Percentiles rank a stretch among this genome's conserved stretches.
phyloP scores from a whole-genome alignment of 2,113 vertebrate species.

The Thymallus thymallus region DNA sequence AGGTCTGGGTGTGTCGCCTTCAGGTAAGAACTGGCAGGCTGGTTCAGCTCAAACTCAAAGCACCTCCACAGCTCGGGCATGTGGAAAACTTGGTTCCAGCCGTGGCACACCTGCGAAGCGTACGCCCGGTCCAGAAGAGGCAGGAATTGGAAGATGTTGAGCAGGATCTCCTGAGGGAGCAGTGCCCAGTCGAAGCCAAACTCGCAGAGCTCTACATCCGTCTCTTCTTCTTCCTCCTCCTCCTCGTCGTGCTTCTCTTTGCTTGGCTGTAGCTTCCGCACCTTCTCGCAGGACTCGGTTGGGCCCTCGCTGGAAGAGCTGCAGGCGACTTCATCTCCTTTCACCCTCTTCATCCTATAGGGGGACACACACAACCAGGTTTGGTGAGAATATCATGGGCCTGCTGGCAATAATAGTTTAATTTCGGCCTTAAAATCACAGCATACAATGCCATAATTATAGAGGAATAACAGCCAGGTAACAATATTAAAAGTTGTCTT shows the following conservation, averaged over 20 bases:
- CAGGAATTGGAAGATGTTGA: conserved; percentile 91
- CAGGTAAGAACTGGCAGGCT: conserved; percentile 91
- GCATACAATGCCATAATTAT: no score
- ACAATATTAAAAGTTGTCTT: no score
- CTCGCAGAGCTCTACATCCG: conserved; percentile 11
- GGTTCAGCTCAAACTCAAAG: conserved; percentile 96
- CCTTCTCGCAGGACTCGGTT: conserved; percentile 75
- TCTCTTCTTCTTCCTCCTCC: not conserved
- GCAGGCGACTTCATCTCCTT: conserved; percentile 67
- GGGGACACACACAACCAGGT: not conserved
- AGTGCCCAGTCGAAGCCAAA: conserved; percentile 77
- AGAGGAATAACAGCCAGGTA: no score
- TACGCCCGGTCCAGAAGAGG: conserved; percentile 91
- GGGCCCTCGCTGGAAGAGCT: conserved; percentile 67
- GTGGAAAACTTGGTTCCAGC: conserved; percentile 95
- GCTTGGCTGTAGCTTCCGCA: conserved; percentile 49
- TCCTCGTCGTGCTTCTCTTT: no score
- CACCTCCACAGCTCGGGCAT: conserved; percentile 97
- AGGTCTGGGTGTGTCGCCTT: conserved; percentile 95
- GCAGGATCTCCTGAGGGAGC: conserved; percentile 89
- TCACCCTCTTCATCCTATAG: conserved; percentile 87
- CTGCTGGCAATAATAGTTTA: not conserved
- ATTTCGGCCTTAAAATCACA: not conserved
- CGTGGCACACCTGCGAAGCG: conserved; percentile 90
- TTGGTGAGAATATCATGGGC: not conserved